Evolutionary conservation across 2,113 vertebrate genomes (phyloP), one percentile per base, ranked within the genome.

Genomic region (Carollia perspicillata): DNA sequence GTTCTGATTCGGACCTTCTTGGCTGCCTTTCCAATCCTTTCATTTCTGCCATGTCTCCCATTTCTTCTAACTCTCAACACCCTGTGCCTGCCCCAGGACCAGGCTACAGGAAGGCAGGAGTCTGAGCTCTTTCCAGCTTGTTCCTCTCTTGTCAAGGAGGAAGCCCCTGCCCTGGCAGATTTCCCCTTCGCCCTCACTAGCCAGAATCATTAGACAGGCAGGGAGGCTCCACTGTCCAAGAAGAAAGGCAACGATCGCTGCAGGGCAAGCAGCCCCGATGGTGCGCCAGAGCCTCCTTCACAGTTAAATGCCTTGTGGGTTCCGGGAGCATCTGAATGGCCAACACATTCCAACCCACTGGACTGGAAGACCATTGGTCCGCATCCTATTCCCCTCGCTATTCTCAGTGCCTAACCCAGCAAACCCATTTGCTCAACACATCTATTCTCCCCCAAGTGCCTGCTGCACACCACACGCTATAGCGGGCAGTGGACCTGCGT

Each of bases 391-490:
- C 26, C 47, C n/a, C 84, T 42, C 9, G 11, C 85, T 40, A 3
- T 1, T 35, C 89, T 68, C 35, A 0, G 72, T 0, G 7, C 49
- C 80, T n/a, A 3, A n/a, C 23, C 8, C 8, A 8, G 75, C 5
- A 20, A 74, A 74, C 11, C 18, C 20, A 3, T 28, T 4, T 8
- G 16, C 13, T 58, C 60, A 2, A 10, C 69, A 51, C 51, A 0
- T 33, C n/a, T 35, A 0, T 18, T 88, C 55, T 18, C 3, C 26
- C 8, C 42, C 58, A n/a, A 3, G 8, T 2, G 17, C 94, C 65
- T 18, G 53, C 37, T 6, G 0, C 0, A 3, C 0, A 5, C 23
- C 79, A 12, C 42, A 4, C 4, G 0, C 51, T 2, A 1, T 4
- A 0, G 11, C 20, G 23, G 55, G 47, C 33, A 0, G 0, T 0